Percentiles rank a stretch among this genome's conserved stretches.
Conservation (phyloP, 1,140 invertebrate species). For the Pseudomyrmex cubaensis region DNA sequence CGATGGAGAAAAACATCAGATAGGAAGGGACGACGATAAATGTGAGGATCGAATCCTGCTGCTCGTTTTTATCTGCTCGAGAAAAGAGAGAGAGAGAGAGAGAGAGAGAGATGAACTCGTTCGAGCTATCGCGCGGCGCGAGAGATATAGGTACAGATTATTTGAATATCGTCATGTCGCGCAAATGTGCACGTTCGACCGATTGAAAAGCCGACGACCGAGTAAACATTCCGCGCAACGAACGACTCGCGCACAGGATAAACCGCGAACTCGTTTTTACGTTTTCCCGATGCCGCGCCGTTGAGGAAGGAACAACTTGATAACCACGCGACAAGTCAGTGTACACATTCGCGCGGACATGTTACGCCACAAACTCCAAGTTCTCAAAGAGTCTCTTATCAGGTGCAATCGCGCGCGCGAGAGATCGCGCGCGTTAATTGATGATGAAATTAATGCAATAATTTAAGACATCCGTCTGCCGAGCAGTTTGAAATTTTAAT, state of each 20-base stretch:
- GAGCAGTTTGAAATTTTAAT: too few species aligned
- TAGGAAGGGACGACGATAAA: conserved; percentile 25
- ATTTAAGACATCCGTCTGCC: too few species aligned
- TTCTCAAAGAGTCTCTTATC: background rate
- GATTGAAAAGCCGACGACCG: conserved; percentile 43
- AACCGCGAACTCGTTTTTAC: background rate
- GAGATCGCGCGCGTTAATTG: background rate
- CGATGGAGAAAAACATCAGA: background rate
- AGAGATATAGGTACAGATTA: conserved; percentile 65
- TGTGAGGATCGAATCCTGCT: conserved; percentile 72
- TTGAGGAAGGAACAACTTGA: too few species aligned
- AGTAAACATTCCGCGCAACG: conserved; percentile 22
- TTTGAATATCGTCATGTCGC: conserved; percentile 72
- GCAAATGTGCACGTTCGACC: conserved; percentile 44
- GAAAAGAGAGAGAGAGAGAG: too few species aligned
- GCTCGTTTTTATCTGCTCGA: conserved; percentile 50
- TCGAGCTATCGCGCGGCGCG: conserved; percentile 59
- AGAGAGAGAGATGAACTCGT: conserved; percentile 63
- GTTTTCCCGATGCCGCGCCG: too few species aligned
- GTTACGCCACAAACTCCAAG: background rate
- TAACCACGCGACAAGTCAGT: background rate
- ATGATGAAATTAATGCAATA: background rate
- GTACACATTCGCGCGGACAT: background rate
- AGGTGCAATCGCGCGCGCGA: background rate
- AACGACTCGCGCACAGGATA: background rate